phyloP scores from a whole-genome alignment of 1,140 invertebrate genomes.

The Drosophila chauvacae region DNA sequence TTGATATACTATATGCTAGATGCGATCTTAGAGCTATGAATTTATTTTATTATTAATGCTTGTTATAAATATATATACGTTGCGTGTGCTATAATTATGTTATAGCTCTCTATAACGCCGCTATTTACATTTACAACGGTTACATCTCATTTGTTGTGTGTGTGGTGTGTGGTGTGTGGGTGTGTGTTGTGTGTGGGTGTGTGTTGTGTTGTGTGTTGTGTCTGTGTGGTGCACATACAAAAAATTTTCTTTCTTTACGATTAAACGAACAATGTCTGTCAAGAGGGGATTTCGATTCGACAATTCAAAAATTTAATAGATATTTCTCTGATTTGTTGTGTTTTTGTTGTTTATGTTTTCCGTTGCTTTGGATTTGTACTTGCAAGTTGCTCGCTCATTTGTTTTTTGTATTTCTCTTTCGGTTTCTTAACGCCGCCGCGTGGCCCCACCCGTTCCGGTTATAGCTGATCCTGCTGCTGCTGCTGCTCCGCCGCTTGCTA shows the following conservation, averaged over 20 bases:
- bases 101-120: conserved; percentile 28
- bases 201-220: conserved; percentile 11
- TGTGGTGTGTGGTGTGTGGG: not conserved
- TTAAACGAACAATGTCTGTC: not conserved
- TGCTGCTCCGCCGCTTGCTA: not conserved
- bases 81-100: not conserved
- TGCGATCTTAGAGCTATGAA: conserved; percentile 25
- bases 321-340: not conserved
- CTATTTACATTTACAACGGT: conserved; percentile 27
- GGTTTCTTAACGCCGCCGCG: conserved; percentile 30
- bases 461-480: not conserved
- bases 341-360: conserved; percentile 25
- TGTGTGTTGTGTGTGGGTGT: not conserved
- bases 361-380: conserved; percentile 58
- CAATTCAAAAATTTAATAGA: not conserved
- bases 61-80: conserved; percentile 33
- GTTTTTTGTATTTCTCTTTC: not conserved
- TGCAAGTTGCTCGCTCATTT: conserved; percentile 46
- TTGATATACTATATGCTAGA: conserved; percentile 12
- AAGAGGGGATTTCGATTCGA: not conserved
- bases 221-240: conserved; percentile 25
- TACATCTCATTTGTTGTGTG: not conserved
- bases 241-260: conserved; percentile 3
- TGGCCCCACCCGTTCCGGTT: not conserved
- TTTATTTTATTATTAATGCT: conserved; percentile 31